These are phyloP conservation scores for Pteria penguin DNA, from an alignment of 2,888 invertebrate species.

Conservation along the genomic window DNA sequence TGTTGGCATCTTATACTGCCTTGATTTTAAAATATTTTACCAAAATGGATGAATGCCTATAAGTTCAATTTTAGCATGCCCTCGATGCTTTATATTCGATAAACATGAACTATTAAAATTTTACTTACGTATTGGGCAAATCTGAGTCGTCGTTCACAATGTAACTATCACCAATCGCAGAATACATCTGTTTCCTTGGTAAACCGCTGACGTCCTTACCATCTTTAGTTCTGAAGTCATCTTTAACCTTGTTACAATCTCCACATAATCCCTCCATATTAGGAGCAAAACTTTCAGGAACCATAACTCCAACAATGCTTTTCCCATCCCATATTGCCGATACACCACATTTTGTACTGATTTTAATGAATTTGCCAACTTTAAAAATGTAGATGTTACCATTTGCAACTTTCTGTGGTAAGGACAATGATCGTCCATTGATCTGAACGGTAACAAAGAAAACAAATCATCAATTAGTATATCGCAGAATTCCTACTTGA, in stretches of 20 bases:
- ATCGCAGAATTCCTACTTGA: too few relatives aligned
- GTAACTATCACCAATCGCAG: not conserved
- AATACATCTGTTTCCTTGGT: not conserved
- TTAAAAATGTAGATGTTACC: not conserved
- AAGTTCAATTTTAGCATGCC: too few relatives aligned
- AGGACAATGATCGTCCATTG: not conserved
- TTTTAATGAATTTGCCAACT: not conserved
- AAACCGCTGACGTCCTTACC: not conserved
- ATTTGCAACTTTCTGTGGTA: not conserved
- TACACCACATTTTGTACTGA: not conserved
- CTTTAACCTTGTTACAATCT: not conserved
- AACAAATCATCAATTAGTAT: too few relatives aligned
- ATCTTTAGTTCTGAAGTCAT: not conserved
- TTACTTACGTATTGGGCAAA: not conserved
- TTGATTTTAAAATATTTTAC: too few relatives aligned
- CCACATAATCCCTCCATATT: not conserved
- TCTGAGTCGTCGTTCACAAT: not conserved
- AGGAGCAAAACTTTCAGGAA: not conserved
- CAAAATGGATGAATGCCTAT: too few relatives aligned
- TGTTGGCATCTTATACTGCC: too few relatives aligned
- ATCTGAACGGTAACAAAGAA: too few relatives aligned
- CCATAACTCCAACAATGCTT: not conserved
- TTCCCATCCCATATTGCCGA: not conserved
- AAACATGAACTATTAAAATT: too few relatives aligned
- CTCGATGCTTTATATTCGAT: too few relatives aligned